These are phyloP conservation scores for Alexandromys oeconomus DNA, from an alignment of 2,797 vertebrate genomes.

Conservation along the genomic window DNA sequence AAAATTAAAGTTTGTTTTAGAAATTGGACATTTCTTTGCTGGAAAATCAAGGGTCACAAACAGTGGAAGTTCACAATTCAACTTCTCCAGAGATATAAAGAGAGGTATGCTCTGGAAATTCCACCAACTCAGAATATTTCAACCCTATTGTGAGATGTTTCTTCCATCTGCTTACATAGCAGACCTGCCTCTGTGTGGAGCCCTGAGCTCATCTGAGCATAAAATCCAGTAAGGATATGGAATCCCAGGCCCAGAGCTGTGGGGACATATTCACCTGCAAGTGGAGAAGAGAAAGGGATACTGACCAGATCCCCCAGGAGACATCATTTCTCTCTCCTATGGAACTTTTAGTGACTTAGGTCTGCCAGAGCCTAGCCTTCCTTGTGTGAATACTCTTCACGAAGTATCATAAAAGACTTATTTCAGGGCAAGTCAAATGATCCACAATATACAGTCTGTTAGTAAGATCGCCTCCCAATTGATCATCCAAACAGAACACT, in stretches of 20 bases:
- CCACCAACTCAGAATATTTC: background rate
- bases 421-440: background rate
- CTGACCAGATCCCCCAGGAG: no score
- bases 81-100: background rate
- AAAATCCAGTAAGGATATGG: background rate
- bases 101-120: background rate
- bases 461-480: background rate
- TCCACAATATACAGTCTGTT: background rate
- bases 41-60: background rate
- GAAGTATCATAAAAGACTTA: background rate
- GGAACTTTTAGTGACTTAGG: background rate
- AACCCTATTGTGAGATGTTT: background rate
- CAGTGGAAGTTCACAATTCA: background rate
- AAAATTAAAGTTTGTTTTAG: background rate
- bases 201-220: background rate
- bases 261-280: background rate
- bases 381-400: background rate
- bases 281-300: background rate
- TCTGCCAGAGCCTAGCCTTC: background rate
- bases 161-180: background rate
- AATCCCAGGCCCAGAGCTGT: background rate
- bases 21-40: background rate
- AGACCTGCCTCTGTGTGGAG: background rate
- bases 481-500: background rate
- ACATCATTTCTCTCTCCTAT: background rate